A percentile compares a stretch with the other conserved stretches of the same genome.
These are phyloP conservation scores for Imbricaverruca yamaguchii DNA, from an alignment of 2,888 invertebrate genomes.

Conservation along the genomic window DNA sequence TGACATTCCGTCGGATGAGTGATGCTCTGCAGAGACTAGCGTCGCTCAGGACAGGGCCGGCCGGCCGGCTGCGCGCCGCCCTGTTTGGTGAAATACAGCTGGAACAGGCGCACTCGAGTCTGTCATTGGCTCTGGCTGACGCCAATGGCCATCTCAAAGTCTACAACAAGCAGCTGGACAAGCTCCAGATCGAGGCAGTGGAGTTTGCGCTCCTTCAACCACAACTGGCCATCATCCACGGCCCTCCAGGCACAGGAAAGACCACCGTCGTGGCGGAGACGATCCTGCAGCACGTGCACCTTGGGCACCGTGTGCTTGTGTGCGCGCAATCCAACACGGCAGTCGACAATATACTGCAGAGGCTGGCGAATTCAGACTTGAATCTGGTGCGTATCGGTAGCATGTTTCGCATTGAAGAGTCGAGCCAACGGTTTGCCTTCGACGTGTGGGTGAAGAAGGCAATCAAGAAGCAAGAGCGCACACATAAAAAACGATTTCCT, in stretches of 20 bases:
- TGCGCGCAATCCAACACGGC: constrained; percentile 53
- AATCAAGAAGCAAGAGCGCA: too few species aligned
- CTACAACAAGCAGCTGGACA: constrained; percentile 39
- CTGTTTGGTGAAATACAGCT: constrained; percentile 41
- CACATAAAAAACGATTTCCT: too few species aligned
- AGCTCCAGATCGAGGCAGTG: constrained; percentile 47
- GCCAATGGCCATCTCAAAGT: constrained; percentile 25
- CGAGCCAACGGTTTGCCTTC: too few species aligned
- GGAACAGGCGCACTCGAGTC: constrained; percentile 20
- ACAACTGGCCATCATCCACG: constrained; percentile 50
- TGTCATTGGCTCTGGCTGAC: constrained; percentile 28
- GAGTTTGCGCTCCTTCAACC: constrained; percentile 45
- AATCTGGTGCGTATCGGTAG: too few species aligned
- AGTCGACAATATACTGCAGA: constrained; percentile 50
- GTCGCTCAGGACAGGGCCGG: constrained; percentile 35
- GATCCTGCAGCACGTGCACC: constrained; percentile 45
- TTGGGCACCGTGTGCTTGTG: constrained; percentile 45
- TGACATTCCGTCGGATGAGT: constrained; percentile 33
- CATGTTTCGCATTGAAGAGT: too few species aligned
- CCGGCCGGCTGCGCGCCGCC: constrained; percentile 40
- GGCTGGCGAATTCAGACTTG: too few species aligned
- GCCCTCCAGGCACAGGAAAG: constrained; percentile 53
- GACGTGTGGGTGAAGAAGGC: too few species aligned
- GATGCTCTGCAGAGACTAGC: constrained; percentile 37
- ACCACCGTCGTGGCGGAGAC: constrained; percentile 52